Conservation (phyloP, 2,888 invertebrate genomes). For the Leucania comma region DNA sequence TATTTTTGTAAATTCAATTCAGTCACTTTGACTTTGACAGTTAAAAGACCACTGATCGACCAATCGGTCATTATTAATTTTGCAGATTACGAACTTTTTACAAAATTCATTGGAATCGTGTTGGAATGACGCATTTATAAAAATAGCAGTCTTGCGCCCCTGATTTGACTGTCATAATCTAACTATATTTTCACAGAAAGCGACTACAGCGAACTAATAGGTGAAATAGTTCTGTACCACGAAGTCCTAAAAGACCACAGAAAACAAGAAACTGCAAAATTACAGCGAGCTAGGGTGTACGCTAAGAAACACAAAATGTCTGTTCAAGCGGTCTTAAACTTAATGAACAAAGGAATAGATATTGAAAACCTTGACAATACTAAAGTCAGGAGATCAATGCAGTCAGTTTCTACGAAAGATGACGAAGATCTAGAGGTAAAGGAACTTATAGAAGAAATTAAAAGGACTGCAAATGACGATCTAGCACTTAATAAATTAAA, state of each 20-base stretch:
- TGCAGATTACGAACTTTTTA: too few species aligned
- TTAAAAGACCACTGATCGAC: too few species aligned
- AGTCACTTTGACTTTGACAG: too few species aligned
- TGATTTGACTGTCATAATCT: too few species aligned
- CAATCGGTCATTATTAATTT: too few species aligned
- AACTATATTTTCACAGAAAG: constrained; percentile 13
- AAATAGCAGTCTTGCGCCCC: too few species aligned
- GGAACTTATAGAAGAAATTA: not conserved
- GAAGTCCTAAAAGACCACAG: not conserved
- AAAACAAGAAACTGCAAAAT: rapidly evolving
- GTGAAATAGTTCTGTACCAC: not conserved
- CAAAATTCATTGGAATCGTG: too few species aligned
- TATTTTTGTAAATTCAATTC: too few species aligned
- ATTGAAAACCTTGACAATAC: not conserved
- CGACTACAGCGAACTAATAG: not conserved
- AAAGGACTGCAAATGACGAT: not conserved
- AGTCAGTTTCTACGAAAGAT: not conserved
- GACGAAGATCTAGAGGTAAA: not conserved
- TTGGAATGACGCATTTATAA: too few species aligned
- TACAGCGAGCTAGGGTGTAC: not conserved
- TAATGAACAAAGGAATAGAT: not conserved
- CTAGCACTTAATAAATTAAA: not conserved
- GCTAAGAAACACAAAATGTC: not conserved
- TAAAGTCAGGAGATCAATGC: not conserved
- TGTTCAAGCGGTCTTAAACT: not conserved